phyloP scores from a whole-genome alignment of 2,888 invertebrate species.

The Aspidiotus rigidus region DNA sequence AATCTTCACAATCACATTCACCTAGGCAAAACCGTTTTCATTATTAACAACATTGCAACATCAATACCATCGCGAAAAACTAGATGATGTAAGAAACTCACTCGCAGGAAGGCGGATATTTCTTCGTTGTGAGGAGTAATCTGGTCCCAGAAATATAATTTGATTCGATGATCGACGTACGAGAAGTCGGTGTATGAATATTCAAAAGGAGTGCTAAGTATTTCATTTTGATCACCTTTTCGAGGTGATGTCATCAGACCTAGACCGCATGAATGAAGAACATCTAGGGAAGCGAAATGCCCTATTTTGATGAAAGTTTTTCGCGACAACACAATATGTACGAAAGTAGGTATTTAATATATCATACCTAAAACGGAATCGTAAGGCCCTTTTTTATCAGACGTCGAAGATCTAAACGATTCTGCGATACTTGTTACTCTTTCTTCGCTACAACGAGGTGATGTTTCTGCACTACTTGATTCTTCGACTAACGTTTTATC shows the following conservation, averaged over 20 bases:
- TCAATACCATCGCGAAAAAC: no score
- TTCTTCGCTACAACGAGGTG: conserved; percentile 22
- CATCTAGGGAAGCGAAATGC: no score
- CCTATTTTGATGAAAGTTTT: no score
- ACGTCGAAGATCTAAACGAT: neutral
- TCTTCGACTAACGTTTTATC: conserved; percentile 27
- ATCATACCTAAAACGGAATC: no score
- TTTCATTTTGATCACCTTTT: neutral
- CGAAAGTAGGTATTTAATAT: no score
- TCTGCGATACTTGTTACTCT: neutral
- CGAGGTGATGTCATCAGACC: neutral
- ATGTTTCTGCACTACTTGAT: conserved; percentile 15
- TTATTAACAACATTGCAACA: neutral
- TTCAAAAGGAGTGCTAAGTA: conserved; percentile 1
- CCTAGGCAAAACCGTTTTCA: neutral
- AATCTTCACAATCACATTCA: conserved; percentile 12
- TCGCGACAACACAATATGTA: no score
- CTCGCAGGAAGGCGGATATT: conserved; percentile 19
- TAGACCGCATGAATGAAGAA: no score
- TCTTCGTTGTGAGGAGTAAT: conserved; percentile 14
- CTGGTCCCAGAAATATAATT: conserved; percentile 28
- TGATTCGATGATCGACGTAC: conserved; percentile 21
- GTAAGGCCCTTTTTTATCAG: neutral
- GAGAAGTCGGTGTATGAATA: conserved; percentile 26
- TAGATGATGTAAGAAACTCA: neutral